Evolutionary conservation across 2,888 invertebrate genomes (phyloP).

Genomic region (Clusia tigrina): DNA sequence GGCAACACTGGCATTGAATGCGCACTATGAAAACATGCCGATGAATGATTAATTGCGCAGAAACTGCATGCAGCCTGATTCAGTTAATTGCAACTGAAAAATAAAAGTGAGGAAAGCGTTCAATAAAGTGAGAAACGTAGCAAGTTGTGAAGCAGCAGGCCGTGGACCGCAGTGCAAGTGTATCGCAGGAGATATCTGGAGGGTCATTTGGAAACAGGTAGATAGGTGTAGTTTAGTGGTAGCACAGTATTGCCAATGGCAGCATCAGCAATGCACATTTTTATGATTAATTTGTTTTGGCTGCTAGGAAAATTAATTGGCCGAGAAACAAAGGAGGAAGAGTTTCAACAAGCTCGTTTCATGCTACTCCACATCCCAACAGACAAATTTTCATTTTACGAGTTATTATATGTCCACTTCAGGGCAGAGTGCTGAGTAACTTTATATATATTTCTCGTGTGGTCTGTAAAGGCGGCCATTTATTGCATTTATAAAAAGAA

Average conservation of each 20-base stretch:
- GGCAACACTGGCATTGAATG: not conserved
- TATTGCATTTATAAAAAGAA: too few species aligned
- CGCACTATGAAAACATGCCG: slow-evolving; percentile 36
- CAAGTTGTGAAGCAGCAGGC: slow-evolving; percentile 12
- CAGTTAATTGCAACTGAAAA: slow-evolving; percentile 52
- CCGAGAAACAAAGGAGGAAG: slow-evolving; percentile 38
- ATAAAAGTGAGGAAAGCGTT: slow-evolving; percentile 23
- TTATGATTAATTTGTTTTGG: slow-evolving; percentile 50
- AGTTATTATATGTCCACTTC: too few species aligned
- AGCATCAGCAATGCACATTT: slow-evolving; percentile 30
- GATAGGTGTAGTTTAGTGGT: slow-evolving; percentile 30
- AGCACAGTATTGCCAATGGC: slow-evolving; percentile 11
- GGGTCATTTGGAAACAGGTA: slow-evolving; percentile 44
- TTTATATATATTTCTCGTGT: too few species aligned
- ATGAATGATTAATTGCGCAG: slow-evolving; percentile 59
- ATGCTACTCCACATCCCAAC: slow-evolving; percentile 20
- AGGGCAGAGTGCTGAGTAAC: too few species aligned
- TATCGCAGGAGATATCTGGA: slow-evolving; percentile 34
- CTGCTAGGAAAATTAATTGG: slow-evolving; percentile 45
- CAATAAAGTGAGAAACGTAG: slow-evolving; percentile 1
- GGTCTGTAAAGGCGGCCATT: too few species aligned
- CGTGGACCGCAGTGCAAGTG: not conserved
- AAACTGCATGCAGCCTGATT: slow-evolving; percentile 46
- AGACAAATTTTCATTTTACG: slow-evolving; percentile 6
- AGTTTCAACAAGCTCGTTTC: slow-evolving; percentile 39